Base-by-base conservation (phyloP, 2,113 vertebrate species). In the Zingel zingel region DNA sequence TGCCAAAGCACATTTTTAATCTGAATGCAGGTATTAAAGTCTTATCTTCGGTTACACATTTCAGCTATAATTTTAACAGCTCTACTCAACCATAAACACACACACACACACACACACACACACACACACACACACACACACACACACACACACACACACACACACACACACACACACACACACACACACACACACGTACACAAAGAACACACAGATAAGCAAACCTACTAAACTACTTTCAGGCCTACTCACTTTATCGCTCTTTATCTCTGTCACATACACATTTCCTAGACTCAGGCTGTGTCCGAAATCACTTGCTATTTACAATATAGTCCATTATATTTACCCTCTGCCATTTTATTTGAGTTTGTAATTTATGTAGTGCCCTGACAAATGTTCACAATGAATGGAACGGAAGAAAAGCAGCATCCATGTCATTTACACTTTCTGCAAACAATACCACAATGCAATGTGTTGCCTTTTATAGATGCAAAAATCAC, bases 1-100 rank as follows among this genome's bases (percentile, higher is more conserved):
- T 85, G 81, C 80, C 77, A 74, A 67, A 89, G 78, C 84, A 66
- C 12, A 8, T 83, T 83, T 79, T 81, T 80, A 73, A 88, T 85
- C 54, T 86, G 69, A 85, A 78, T 54, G 61, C 75, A 83, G 79
- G 84, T 85, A 88, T 86, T 78, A 84, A 83, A 88, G 65, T 73
- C 58, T 91, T 91, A 92, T 88, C 88, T 74, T 66, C 1, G 7
- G 83, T 86, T 89, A 84, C 81, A 85, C 86, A 87, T 78, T 88
- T 54, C 61, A 87, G 83, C 68, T 66, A 73, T 85, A 76, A 86
- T 83, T 77, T 88, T 89, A 82, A 89, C 86, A 83, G 79, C 87
- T 81, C 71, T 77, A 69, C 16, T 39, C 72, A 73, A 80, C 80
- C 66, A 66, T 92, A 84, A 93, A 91, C n/a, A 84, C 69, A 84